Evolutionary conservation across 2,113 vertebrate species (phyloP).

Genomic region (Paradoxurus hermaphroditus): DNA sequence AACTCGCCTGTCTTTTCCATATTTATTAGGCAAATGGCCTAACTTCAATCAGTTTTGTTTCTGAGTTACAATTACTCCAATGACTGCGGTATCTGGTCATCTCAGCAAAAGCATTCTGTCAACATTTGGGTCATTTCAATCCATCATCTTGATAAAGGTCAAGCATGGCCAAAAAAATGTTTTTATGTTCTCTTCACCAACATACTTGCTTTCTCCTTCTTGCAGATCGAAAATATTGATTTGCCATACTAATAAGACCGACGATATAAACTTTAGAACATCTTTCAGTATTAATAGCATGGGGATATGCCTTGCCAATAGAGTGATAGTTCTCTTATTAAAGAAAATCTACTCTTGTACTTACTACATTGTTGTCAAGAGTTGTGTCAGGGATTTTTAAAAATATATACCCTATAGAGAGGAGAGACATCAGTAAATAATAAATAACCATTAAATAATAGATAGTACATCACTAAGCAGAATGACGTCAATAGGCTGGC

Average conservation of each 20-base stretch:
- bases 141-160: conserved; percentile 43
- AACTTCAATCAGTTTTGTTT: conserved; percentile 20
- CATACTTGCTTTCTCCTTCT: conserved; percentile 28
- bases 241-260: not conserved
- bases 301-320: not conserved
- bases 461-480: not conserved
- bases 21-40: conserved; percentile 5
- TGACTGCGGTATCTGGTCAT: conserved; percentile 51
- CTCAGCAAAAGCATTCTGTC: conserved; percentile 28
- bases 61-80: conserved; percentile 34
- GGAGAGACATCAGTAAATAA: not conserved
- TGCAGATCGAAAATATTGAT: conserved; percentile 43
- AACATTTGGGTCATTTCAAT: conserved; percentile 46
- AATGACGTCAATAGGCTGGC: not conserved
- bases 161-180: not conserved
- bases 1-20: not conserved
- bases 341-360: not conserved
- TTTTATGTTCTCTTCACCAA: conserved; percentile 60
- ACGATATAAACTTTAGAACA: not conserved
- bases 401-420: not conserved
- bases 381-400: not conserved
- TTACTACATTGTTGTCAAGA: not conserved
- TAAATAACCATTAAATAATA: not conserved
- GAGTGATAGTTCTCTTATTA: not conserved
- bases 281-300: not conserved